These are phyloP conservation scores for Pinctada fucata DNA, from an alignment of 2,888 invertebrate genomes.

Conservation along the genomic window DNA sequence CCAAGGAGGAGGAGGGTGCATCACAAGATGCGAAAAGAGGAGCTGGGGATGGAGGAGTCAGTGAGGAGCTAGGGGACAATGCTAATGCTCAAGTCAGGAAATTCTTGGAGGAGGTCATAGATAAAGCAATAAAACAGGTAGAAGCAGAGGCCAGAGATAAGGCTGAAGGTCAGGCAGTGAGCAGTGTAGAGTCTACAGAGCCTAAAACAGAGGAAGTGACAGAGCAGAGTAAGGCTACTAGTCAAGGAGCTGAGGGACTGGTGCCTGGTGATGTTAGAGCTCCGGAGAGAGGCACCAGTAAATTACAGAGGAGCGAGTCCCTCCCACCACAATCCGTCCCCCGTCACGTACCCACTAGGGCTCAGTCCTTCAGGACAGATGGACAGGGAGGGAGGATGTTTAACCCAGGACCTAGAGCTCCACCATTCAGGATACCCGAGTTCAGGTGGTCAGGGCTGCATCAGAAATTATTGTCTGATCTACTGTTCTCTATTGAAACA, in stretches of 20 bases:
- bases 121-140: constrained; percentile 5
- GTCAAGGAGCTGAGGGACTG: constrained; percentile 6
- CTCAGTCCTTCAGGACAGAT: constrained; percentile 45
- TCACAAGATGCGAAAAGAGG: not conserved
- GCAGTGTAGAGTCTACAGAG: constrained; percentile 18
- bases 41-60: constrained; percentile 22
- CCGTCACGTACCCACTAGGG: constrained; percentile 41
- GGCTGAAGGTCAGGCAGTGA: not conserved
- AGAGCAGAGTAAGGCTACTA: constrained; percentile 14
- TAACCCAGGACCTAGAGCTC: constrained; percentile 75
- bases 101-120: constrained; percentile 3
- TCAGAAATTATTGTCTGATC: constrained; percentile 95
- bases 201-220: constrained; percentile 11
- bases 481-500: constrained; percentile 96
- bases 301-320: not conserved
- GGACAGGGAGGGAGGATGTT: constrained; percentile 66
- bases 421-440: constrained; percentile 96
- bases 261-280: constrained; percentile 14
- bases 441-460: constrained; percentile 99
- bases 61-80: not conserved
- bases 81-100: constrained; percentile 4
- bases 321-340: not conserved
- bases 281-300: not conserved
- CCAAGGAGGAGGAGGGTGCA: not conserved
- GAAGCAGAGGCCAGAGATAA: constrained; percentile 12